These are phyloP conservation scores for Danionella cerebrum DNA, from an alignment of 2,113 vertebrate species.

Conservation along the genomic window DNA sequence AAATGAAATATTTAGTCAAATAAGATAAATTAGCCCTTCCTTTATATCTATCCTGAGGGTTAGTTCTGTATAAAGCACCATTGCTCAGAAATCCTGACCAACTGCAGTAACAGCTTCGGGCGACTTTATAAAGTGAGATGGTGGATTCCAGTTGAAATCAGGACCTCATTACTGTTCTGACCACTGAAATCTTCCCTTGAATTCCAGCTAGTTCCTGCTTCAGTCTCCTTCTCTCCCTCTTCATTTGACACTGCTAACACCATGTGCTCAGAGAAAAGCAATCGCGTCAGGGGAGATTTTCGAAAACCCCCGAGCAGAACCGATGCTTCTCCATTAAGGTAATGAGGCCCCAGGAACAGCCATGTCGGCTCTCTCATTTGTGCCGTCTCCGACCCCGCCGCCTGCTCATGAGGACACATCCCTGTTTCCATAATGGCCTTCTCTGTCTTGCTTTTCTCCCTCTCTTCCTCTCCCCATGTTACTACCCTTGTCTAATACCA, in stretches of 20 bases:
- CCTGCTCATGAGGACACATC: conserved; percentile 60
- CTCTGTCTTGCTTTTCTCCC: conserved; percentile 63
- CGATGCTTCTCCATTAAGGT: conserved; percentile 70
- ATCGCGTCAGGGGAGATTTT: conserved; percentile 59
- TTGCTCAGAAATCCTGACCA: background rate
- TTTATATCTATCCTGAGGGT: background rate
- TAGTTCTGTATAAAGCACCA: background rate
- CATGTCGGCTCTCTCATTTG: conserved; percentile 64
- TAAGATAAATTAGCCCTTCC: background rate
- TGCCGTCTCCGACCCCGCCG: conserved; percentile 53
- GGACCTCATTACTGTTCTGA: conserved; percentile 52
- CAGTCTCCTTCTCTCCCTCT: conserved; percentile 8
- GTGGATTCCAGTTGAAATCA: conserved; percentile 53
- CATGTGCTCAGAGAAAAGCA: conserved; percentile 45
- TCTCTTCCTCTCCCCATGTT: conserved; percentile 37
- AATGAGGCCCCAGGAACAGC: conserved; percentile 70
- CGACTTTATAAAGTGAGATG: conserved; percentile 52
- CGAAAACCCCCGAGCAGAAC: conserved; percentile 63
- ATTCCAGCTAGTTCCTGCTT: conserved; percentile 44
- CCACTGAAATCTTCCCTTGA: conserved; percentile 51
- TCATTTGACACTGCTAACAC: conserved; percentile 37
- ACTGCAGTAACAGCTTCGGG: conserved; percentile 30
- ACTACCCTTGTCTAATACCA: conserved; percentile 47
- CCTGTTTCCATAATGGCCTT: conserved; percentile 63
- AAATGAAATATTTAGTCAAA: background rate